Evolutionary conservation across 2,888 invertebrate genomes (phyloP).

Genomic region (Xestoiulus laeticollis): DNA sequence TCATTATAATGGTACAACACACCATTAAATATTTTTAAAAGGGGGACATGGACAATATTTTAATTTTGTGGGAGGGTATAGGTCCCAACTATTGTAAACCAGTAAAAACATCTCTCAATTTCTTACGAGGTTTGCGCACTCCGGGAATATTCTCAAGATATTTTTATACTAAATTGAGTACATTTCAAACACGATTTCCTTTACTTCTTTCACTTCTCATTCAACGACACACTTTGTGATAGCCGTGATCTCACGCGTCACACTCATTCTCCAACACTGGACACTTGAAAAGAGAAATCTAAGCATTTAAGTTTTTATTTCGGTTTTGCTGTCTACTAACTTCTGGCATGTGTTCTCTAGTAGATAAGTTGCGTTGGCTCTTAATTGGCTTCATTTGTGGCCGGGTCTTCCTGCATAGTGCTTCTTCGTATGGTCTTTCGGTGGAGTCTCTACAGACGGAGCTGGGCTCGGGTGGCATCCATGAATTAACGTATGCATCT

Average conservation of each 20-base stretch:
- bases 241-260: background rate
- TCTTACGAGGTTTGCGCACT: no score
- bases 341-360: constrained; percentile 49
- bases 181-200: constrained; percentile 1
- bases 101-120: no score
- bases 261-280: constrained; percentile 2
- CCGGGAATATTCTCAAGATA: no score
- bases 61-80: no score
- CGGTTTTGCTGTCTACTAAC: constrained; percentile 43
- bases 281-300: constrained; percentile 45
- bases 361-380: constrained; percentile 45
- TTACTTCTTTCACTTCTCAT: constrained; percentile 10
- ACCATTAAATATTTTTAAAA: no score
- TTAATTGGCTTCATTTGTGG: constrained; percentile 46
- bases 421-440: constrained; percentile 48
- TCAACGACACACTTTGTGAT: background rate
- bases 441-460: constrained; percentile 49
- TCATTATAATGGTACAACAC: no score
- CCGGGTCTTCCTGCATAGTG: constrained; percentile 46
- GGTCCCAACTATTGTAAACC: no score
- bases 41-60: no score
- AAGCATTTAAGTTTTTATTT: constrained; percentile 34
- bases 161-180: no score
- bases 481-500: constrained; percentile 49
- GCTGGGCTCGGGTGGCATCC: constrained; percentile 45